These are phyloP conservation scores for Eupsilia transversa DNA, from an alignment of 2,888 invertebrate species.

Conservation along the genomic window DNA sequence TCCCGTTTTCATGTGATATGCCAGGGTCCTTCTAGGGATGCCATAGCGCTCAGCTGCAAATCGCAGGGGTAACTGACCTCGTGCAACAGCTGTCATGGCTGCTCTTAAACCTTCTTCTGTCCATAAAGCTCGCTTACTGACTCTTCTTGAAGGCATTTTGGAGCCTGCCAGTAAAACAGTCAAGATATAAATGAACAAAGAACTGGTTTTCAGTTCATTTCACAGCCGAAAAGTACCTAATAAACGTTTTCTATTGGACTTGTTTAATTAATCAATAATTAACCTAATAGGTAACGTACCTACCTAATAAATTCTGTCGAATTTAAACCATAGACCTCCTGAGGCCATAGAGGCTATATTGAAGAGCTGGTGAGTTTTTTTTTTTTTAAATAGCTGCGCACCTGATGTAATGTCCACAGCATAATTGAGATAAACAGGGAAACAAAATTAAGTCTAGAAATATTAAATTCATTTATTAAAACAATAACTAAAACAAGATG, in stretches of 20 bases:
- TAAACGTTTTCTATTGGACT: background rate
- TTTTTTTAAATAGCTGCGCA: background rate
- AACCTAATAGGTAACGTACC: background rate
- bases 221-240: background rate
- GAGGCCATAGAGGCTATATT: background rate
- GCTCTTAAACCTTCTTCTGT: background rate
- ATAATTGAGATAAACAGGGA: background rate
- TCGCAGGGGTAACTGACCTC: background rate
- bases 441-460: background rate
- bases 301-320: background rate
- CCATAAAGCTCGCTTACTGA: background rate
- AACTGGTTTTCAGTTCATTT: background rate
- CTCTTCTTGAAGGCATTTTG: background rate
- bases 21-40: background rate
- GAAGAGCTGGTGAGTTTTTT: background rate
- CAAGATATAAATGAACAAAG: background rate
- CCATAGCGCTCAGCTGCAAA: background rate
- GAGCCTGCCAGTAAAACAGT: background rate
- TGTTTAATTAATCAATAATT: background rate
- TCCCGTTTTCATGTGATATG: background rate
- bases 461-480: conserved; percentile 1
- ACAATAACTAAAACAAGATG: background rate
- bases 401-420: background rate
- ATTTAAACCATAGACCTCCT: background rate
- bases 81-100: background rate